Base-by-base conservation (phyloP, 2,113 vertebrate genomes). In the Larimichthys crocea region DNA sequence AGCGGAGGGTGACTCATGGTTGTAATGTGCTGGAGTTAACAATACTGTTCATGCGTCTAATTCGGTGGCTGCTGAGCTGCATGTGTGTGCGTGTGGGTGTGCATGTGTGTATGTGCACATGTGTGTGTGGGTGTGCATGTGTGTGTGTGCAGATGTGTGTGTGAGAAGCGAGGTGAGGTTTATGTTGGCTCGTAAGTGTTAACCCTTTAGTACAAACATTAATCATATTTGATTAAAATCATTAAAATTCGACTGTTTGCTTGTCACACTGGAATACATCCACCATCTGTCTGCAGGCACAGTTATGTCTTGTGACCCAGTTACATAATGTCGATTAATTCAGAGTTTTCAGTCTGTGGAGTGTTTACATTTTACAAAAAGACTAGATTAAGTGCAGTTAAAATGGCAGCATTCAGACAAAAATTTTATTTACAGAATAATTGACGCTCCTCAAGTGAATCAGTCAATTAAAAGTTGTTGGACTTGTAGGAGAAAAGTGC, bases 1-100 rank as follows among this genome's bases (percentile, higher is more conserved):
- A 87, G 86, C 72, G 1, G 74, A 66, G 87, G 76, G 88, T 93
- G 90, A 93, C 86, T 93, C 89, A 93, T 88, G 86, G 68, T 75
- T 88, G 84, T 86, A 79, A 87, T 90, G 86, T 77, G 71, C 87
- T 79, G 77, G 87, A 91, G 82, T 88, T 91, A 89, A 91, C 73
- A 90, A 85, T 79, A 79, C 79, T 85, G 83, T 88, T 87, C 84
- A 86, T 87, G 90, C 82, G 26, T 91, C 86, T 90, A 82, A 91
- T 91, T 87, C 16, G 19, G 71, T 78, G 76, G 79, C 42, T 82
- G 77, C 72, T 80, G 86, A 83, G 81, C 71, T 87, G 63, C 46
- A 10, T 82, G 49, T 69, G 78, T 42, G 48, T 74, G 68, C 60
- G 64, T 48, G 76, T 70, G 74, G 70, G 11, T 66, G 74, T 87